Base-by-base conservation (phyloP, 1,140 invertebrate genomes). In the Branchinecta lynchi region DNA sequence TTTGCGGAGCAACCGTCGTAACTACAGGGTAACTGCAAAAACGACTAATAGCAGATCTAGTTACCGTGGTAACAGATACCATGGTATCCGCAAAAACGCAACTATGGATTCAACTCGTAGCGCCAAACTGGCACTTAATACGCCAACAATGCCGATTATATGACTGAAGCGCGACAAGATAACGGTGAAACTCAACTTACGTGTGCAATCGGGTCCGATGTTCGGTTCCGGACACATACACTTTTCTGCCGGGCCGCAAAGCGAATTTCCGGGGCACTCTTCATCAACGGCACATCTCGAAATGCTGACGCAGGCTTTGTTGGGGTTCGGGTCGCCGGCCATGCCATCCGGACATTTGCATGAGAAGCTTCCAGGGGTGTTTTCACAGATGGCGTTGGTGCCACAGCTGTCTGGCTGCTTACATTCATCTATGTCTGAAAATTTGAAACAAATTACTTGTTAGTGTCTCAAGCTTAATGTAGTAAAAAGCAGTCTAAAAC, bases 171-270 rank as follows among this genome's bases (percentile, higher is more conserved):
- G 32, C 5, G 1, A 32, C 32, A 5, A 32, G 32, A 32, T 5
- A 1, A 1, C 32, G 5, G 32, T 32, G 32, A 32, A 32, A 45
- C n/a, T 43, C 3, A 67, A 84, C 87, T 86, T 84, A 91, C 89
- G 90, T 81, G 90, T 85, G 74, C 91, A 95, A 77, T 93, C 89
- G 72, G 92, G 90, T 74, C 91, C 91, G 74, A 92, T 82, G 75
- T 93, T 93, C 0, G 92, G 92, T 74, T 92, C 89, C 5, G 90
- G 91, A 77, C 92, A 94, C 20, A 92, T 78, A 76, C 92, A 95
- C 70, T 86, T 84, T 45, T 73, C 72, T 70, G 86, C 82, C 6
- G 79, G 74, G 75, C 92, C 87, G 75, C 92, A 94, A 73, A 92
- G 82, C n/a, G 90, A 85, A 80, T 93, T 93, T 73, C 90, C 90